phyloP scores from a whole-genome alignment of 2,113 vertebrate species.

The Ciconia stormi region DNA sequence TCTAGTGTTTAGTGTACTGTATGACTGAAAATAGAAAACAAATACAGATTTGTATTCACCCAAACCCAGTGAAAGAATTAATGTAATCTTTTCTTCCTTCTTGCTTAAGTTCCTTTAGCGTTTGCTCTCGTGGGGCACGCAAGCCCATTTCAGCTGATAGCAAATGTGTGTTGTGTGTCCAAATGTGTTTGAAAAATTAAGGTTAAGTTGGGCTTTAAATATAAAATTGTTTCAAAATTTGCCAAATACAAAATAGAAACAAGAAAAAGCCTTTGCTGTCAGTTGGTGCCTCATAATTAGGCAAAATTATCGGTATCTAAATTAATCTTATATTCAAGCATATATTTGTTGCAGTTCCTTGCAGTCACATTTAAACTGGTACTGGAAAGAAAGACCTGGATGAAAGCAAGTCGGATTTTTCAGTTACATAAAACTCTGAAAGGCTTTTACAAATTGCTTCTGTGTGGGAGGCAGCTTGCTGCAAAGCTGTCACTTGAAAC shows the following conservation, averaged over 20 bases:
- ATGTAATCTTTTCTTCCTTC: neutral
- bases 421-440: constrained; percentile 69
- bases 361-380: neutral
- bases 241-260: neutral
- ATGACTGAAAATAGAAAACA: neutral
- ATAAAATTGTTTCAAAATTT: neutral
- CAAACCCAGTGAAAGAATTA: neutral
- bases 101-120: neutral
- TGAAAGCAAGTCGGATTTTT: constrained; percentile 38
- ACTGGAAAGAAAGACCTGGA: constrained; percentile 41
- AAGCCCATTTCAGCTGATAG: neutral
- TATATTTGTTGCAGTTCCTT: constrained; percentile 9
- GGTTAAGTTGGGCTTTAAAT: neutral
- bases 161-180: neutral
- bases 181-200: neutral
- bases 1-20: constrained; percentile 16
- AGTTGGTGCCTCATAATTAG: neutral
- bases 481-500: constrained; percentile 70
- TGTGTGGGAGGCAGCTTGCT: constrained; percentile 62
- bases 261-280: neutral
- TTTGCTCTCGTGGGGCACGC: neutral
- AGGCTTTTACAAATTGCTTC: constrained; percentile 38
- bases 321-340: neutral
- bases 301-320: neutral
- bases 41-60: neutral